Evolutionary conservation across 2,888 invertebrate species (phyloP).

Genomic region (Scrobipalpa costella): DNA sequence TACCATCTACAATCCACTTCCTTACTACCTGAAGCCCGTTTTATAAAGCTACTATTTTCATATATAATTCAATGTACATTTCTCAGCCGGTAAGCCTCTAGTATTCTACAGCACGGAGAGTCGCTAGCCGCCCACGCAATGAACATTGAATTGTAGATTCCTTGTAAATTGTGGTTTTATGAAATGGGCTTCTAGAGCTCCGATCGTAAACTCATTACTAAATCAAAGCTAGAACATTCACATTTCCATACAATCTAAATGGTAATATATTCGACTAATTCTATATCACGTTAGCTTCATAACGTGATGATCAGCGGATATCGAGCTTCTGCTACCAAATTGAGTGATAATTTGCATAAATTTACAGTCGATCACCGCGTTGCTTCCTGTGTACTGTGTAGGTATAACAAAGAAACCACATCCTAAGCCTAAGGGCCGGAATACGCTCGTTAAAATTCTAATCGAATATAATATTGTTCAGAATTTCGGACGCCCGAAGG

Average conservation of each 20-base stretch:
- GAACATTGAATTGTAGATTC: too few species aligned
- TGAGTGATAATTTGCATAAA: constrained; percentile 23
- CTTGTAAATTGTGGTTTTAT: too few species aligned
- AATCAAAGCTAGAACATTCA: neutral
- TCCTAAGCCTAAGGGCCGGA: constrained; percentile 29
- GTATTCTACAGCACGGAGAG: neutral
- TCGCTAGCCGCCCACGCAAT: too few species aligned
- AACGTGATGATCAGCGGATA: constrained; percentile 50
- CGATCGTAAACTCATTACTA: neutral
- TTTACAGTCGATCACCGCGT: constrained; percentile 15
- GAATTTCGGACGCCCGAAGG: neutral
- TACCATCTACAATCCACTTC: constrained; percentile 52
- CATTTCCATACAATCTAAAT: neutral
- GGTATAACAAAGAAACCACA: neutral
- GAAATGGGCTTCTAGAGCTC: neutral
- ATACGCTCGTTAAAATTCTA: constrained; percentile 26
- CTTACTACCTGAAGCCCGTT: constrained; percentile 40
- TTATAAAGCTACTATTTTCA: too few species aligned
- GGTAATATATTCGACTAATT: neutral
- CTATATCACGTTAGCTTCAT: neutral
- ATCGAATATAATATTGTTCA: neutral
- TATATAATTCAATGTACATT: constrained; percentile 39
- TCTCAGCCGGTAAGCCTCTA: constrained; percentile 6
- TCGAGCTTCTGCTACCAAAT: constrained; percentile 29
- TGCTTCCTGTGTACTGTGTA: constrained; percentile 23